Conservation (phyloP, 2,113 vertebrate species). For the Phalacrocorax carbo region DNA sequence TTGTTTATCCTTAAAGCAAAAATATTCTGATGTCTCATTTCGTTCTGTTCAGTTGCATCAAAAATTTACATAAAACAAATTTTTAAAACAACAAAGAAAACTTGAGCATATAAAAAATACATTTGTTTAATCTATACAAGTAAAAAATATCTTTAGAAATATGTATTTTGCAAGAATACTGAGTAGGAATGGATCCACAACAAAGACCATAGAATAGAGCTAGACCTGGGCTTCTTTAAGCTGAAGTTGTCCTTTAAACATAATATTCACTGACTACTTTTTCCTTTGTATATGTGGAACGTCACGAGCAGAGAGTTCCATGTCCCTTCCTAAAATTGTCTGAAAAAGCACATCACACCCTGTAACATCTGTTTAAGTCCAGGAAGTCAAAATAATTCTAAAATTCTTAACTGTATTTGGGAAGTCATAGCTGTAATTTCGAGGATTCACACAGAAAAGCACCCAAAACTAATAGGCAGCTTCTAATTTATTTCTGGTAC, state of each 20-base stretch:
- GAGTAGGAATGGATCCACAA: neutral
- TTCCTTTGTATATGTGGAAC: neutral
- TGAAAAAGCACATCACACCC: neutral
- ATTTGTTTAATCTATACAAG: no score
- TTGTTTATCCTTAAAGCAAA: neutral
- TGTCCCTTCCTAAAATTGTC: neutral
- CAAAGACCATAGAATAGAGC: neutral
- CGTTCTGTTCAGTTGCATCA: neutral
- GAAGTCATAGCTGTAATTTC: neutral
- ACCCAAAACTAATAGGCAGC: neutral
- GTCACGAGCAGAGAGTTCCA: neutral
- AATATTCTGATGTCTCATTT: neutral
- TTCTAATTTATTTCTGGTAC: constrained; percentile 13
- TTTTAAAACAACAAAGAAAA: neutral
- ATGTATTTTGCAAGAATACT: neutral
- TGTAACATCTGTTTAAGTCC: neutral
- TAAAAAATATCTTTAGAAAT: neutral
- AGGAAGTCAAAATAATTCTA: neutral
- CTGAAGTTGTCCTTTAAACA: neutral
- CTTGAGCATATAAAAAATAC: no score
- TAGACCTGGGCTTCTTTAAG: neutral
- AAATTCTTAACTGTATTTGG: neutral
- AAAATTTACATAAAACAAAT: neutral
- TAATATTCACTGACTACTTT: neutral
- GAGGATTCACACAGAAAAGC: neutral